phyloP scores from a whole-genome alignment of 2,113 vertebrate species.

The Colistium nudipinnis region DNA sequence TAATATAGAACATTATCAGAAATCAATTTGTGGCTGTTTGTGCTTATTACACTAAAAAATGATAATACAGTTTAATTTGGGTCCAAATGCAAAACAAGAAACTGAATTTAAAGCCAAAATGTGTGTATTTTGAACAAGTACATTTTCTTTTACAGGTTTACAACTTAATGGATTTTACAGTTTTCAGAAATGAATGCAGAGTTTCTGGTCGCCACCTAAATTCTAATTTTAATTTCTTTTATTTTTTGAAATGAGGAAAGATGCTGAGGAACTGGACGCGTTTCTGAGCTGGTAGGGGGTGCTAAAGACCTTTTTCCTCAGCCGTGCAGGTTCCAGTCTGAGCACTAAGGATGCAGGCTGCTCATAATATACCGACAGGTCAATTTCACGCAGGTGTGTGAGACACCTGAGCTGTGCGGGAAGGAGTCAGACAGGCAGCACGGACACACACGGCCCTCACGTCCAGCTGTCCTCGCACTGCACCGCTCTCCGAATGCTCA shows the following conservation, averaged over 20 bases:
- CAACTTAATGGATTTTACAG: slow-evolving; percentile 7
- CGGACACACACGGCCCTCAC: neutral
- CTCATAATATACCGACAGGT: neutral
- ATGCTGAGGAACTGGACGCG: neutral
- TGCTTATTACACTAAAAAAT: neutral
- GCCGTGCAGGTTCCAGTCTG: neutral
- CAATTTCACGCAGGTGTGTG: slow-evolving; percentile 10
- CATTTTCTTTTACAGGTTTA: too few species aligned
- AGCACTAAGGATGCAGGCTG: neutral
- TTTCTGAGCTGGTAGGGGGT: slow-evolving; percentile 60
- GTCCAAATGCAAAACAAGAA: neutral
- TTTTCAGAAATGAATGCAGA: slow-evolving; percentile 7
- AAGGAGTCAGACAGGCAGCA: neutral
- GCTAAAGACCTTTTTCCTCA: slow-evolving; percentile 42
- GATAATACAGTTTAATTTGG: neutral
- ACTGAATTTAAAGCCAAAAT: too few species aligned
- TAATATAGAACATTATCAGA: neutral
- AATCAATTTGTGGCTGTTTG: neutral
- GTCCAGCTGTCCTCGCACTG: neutral
- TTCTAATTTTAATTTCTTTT: slow-evolving; percentile 7
- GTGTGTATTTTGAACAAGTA: too few species aligned
- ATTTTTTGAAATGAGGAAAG: slow-evolving; percentile 7
- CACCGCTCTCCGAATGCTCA: neutral
- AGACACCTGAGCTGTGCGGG: slow-evolving; percentile 2
- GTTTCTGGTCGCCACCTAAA: neutral